Evolutionary conservation across 2,888 invertebrate genomes (phyloP), one percentile per base, ranked within the genome.

Genomic region (Drosophila cognata): DNA sequence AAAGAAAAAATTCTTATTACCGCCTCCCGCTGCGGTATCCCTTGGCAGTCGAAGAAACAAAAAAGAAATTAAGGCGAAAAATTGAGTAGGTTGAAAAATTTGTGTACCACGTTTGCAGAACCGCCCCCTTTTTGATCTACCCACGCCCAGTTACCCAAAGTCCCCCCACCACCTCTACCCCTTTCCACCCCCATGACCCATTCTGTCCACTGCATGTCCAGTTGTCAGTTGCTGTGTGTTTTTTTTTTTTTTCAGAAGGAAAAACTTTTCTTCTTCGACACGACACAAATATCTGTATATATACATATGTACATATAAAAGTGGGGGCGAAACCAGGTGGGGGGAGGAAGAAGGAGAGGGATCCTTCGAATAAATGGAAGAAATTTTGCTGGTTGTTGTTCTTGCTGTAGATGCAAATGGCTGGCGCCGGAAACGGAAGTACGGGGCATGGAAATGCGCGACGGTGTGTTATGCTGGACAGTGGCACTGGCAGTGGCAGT

Each of bases 41-140:
- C 78, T 81, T 72, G 82, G 79, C 78, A 79, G 73, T 73, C 65
- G 57, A 67, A 69, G 74, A 82, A 89, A 88, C 80, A 88, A 85
- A 89, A 89, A 89, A 90, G 91, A 87, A 87, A 87, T 87, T 90
- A 87, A 90, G 87, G 82, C 90, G 65, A 87, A 87, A 89, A 87
- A 90, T 90, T 90, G 91, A 89, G 91, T 87, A 89, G 87, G 91
- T 91, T 87, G 87, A 76, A 90, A 90, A 90, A 88, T 90, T 89
- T 89, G 88, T 89, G 74, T 87, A 87, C 89, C 90, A 88, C 87
- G 87, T 71, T 89, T 88, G 69, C 74, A 79, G 71, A 63, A 60
- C 71, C 57, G 25, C 46, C 58, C 58, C 57, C n/a, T 57, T 57
- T 61, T 61, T 61, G 61, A 61, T 58, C 29, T 25, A 28, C n/a